Base-by-base conservation (phyloP, 2,113 vertebrate genomes). In the Peucedramus taeniatus region DNA sequence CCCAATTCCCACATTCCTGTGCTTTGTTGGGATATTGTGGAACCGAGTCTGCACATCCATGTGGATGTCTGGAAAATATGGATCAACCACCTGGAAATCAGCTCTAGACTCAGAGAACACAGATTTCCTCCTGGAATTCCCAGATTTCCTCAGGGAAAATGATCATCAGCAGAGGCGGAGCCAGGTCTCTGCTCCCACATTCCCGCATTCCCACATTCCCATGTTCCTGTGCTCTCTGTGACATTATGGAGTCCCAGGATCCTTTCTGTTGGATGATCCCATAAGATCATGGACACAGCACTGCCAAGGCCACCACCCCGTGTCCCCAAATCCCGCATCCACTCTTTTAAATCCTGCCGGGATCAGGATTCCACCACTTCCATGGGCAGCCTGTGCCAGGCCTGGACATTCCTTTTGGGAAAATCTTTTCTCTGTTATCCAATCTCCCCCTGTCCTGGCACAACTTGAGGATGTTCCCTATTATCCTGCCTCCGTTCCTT, bases 401-500 rank as follows among this genome's bases (percentile, higher is more conserved):
- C 15, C 54, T 10, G 33, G 45, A 33, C 8, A n/a, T 15, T 51
- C 45, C 54, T 11, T 61, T 6, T 5, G 13, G 54, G 23, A 61
- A 68, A 37, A 51, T 1, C 51, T 37, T 33, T 28, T 50, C 45
- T 63, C 2, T 15, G 0, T 23, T 22, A 7, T 64, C 66, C 57
- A 21, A 15, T 6, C 40, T 11, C 23, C 5, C 1, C 19, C 23
- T 7, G 6, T 26, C n/a, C 35, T 31, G 35, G 56, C 40, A 26
- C 49, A 35, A 11, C 7, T 3, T 4, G 20, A 3, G 30, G 40
- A 8, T 14, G 0, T 40, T 71, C 37, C 57, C 49, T 1, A 0
- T 71, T 31, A 13, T 54, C 85, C 74, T 10, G 19, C 16, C 15
- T 54, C n/a, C 3, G 4, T 42, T 71, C 30, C 57, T 4, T 22